A percentile compares a stretch with the other conserved stretches of the same genome.
Evolutionary conservation across 2,113 vertebrate species (phyloP).

Genomic region (Grallaria varia): DNA sequence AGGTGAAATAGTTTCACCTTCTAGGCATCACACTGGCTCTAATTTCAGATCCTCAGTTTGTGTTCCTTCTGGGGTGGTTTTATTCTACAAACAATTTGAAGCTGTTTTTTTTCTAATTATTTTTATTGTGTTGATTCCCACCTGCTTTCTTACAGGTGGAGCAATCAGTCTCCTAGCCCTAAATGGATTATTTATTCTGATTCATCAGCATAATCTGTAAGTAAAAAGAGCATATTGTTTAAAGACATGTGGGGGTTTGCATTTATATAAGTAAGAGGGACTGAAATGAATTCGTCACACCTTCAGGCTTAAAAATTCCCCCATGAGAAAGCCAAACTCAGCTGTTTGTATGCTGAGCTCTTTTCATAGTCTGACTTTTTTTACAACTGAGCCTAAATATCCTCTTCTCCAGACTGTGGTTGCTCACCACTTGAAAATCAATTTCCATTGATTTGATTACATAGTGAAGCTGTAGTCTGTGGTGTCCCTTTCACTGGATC

Average conservation of each 20-base stretch:
- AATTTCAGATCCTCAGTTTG: background rate
- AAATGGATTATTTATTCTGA: slow-evolving; percentile 93
- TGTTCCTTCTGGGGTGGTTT: background rate
- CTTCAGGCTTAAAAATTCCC: background rate
- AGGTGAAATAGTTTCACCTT: background rate
- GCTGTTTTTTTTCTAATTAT: background rate
- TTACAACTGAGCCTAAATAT: background rate
- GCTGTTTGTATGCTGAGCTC: background rate
- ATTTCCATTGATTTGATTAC: background rate
- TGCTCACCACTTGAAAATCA: background rate
- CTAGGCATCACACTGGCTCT: background rate
- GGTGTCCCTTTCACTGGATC: background rate
- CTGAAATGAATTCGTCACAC: background rate
- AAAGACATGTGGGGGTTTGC: background rate
- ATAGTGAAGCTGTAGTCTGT: background rate
- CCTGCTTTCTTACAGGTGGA: slow-evolving; percentile 79
- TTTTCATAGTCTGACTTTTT: background rate
- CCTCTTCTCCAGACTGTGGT: background rate
- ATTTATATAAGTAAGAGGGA: background rate
- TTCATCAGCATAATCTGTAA: slow-evolving; percentile 97
- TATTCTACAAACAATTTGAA: background rate
- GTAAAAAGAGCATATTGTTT: slow-evolving; percentile 52
- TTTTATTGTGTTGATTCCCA: background rate
- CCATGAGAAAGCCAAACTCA: background rate
- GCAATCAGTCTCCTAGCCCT: slow-evolving; percentile 93